Evolutionary conservation across 2,113 vertebrate species (phyloP).

Genomic region (Alaudala cheleensis): DNA sequence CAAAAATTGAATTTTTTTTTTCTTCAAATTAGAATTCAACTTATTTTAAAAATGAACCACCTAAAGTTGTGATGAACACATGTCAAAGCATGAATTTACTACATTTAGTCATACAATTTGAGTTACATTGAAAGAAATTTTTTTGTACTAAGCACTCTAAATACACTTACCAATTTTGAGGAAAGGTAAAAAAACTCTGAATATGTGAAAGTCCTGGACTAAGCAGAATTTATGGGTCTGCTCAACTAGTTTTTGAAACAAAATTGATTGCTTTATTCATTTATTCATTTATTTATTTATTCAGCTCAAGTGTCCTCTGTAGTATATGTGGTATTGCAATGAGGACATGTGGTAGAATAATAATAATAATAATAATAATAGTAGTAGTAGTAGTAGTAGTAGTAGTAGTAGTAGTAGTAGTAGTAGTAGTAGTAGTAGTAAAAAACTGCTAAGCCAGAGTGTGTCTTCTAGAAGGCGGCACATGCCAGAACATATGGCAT

Average conservation of each 20-base stretch:
- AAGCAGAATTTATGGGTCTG: background rate
- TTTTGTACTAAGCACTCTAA: background rate
- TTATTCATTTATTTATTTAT: background rate
- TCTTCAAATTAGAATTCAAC: background rate
- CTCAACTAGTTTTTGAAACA: background rate
- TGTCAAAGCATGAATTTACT: background rate
- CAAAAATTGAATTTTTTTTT: background rate
- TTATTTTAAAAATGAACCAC: background rate
- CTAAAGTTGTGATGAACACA: background rate
- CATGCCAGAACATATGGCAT: fast-evolving
- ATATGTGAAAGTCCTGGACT: background rate
- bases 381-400: fast-evolving
- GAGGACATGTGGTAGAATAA: background rate
- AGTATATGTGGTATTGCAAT: background rate
- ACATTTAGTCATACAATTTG: background rate
- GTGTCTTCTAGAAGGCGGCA: background rate
- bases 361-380: background rate
- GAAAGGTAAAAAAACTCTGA: background rate
- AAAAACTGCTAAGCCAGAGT: background rate
- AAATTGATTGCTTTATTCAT: background rate
- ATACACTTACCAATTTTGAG: background rate
- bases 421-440: too few relatives aligned
- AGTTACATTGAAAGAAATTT: background rate
- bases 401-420: too few relatives aligned
- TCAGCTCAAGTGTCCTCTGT: background rate